Percentiles rank a stretch among this genome's conserved stretches.
phyloP scores from a whole-genome alignment of 2,888 invertebrate species.

The Drosophila prostipennis region DNA sequence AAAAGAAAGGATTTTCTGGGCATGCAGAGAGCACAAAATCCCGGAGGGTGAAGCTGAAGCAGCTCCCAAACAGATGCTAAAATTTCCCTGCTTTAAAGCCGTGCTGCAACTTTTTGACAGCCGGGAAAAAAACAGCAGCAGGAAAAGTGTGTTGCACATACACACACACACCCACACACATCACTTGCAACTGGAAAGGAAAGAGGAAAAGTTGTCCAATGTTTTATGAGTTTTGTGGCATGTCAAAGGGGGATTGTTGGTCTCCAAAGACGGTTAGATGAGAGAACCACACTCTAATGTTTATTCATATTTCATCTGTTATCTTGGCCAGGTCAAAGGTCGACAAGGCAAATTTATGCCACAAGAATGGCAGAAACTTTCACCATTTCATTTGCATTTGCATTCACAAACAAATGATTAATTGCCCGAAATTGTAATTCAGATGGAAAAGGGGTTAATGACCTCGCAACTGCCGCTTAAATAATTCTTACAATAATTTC shows the following conservation, averaged over 20 bases:
- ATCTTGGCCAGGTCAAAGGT: conserved; percentile 33
- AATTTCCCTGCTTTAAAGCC: conserved; percentile 19
- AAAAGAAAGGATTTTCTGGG: conserved; percentile 9
- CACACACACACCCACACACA: conserved; percentile 14
- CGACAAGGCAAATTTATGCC: neutral
- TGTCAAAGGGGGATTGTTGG: conserved; percentile 7
- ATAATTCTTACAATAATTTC: too few species aligned
- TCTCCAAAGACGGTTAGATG: neutral
- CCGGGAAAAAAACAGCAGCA: neutral
- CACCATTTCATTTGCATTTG: conserved; percentile 35
- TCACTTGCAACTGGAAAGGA: conserved; percentile 12
- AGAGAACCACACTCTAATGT: conserved; percentile 3
- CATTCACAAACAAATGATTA: conserved; percentile 41
- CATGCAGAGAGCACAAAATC: conserved; percentile 15
- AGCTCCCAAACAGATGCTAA: conserved; percentile 23
- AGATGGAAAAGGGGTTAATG: neutral
- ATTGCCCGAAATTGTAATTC: conserved; percentile 31
- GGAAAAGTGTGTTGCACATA: neutral
- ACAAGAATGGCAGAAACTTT: conserved; percentile 1
- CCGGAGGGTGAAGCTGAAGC: conserved; percentile 9
- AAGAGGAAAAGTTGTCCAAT: conserved; percentile 12
- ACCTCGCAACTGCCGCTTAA: neutral
- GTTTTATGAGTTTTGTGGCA: conserved; percentile 28
- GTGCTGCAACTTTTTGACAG: conserved; percentile 29
- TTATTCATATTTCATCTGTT: conserved; percentile 50